Percentiles rank a stretch among this genome's conserved stretches.
These are phyloP conservation scores for Pogoniulus pusillus DNA, from an alignment of 2,797 vertebrate genomes.

Conservation along the genomic window DNA sequence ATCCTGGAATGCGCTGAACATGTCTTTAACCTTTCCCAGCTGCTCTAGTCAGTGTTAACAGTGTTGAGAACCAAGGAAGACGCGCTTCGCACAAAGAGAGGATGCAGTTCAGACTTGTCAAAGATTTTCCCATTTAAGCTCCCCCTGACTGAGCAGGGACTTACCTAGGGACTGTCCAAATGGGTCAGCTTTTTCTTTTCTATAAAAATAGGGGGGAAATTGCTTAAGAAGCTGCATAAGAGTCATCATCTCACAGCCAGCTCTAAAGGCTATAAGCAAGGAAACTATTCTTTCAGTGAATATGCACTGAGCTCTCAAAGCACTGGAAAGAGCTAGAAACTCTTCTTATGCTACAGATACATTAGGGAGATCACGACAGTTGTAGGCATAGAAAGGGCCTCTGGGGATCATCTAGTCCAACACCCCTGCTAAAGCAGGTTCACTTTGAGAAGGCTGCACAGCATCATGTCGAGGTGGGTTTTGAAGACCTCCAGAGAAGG, in stretches of 20 bases:
- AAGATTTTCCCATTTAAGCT: not conserved
- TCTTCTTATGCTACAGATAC: not conserved
- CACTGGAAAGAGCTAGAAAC: not conserved
- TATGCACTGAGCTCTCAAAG: not conserved
- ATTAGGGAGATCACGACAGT: not conserved
- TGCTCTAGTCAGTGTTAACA: not conserved
- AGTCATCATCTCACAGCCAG: not conserved
- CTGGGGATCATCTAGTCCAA: too few species aligned
- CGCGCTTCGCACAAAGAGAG: not conserved
- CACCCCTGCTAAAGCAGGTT: too few species aligned
- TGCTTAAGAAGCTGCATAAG: not conserved
- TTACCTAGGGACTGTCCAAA: not conserved
- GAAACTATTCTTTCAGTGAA: not conserved
- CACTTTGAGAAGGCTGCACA: too few species aligned
- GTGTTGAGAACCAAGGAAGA: not conserved
- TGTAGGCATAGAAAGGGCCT: too few species aligned
- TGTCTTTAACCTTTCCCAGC: not conserved
- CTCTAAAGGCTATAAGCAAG: not conserved
- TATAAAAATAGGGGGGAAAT: not conserved
- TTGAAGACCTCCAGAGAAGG: too few species aligned
- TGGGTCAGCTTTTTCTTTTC: not conserved
- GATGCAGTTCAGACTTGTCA: not conserved
- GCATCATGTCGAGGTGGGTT: too few species aligned
- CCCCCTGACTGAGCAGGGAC: not conserved
- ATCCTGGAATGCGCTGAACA: conserved; percentile 12